Percentiles rank a stretch among this genome's conserved stretches.
phyloP scores from a whole-genome alignment of 2,888 invertebrate species.

The Ctenicera cuprea region DNA sequence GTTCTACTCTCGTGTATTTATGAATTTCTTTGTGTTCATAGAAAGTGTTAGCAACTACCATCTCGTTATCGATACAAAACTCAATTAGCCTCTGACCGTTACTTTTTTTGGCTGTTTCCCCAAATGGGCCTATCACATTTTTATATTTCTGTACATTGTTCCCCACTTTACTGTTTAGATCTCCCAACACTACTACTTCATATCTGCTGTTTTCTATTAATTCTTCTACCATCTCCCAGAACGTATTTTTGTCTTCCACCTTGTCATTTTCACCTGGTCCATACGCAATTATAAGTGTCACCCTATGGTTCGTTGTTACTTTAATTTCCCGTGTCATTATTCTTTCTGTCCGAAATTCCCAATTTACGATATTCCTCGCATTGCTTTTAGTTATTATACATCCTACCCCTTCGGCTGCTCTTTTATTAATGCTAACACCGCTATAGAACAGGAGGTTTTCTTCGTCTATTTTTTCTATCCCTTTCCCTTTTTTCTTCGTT shows the following conservation, averaged over 20 bases:
- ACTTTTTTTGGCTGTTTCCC: slow-evolving; percentile 5
- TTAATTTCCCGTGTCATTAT: slow-evolving; percentile 7
- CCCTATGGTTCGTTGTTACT: background rate
- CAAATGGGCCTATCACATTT: slow-evolving; percentile 5
- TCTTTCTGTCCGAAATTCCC: slow-evolving; percentile 2
- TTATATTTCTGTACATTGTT: slow-evolving; percentile 17
- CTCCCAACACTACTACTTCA: slow-evolving; percentile 7
- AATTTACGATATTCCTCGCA: slow-evolving; percentile 14
- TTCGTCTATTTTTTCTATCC: slow-evolving; percentile 7
- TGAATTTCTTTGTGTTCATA: no score
- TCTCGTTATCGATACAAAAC: slow-evolving; percentile 12
- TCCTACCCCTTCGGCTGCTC: slow-evolving; percentile 7
- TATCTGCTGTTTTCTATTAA: background rate
- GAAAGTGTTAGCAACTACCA: no score
- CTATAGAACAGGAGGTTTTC: slow-evolving; percentile 13
- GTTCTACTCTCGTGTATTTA: no score
- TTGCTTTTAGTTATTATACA: background rate
- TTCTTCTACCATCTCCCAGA: slow-evolving; percentile 5
- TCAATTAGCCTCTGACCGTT: slow-evolving; percentile 4
- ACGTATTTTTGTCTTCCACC: slow-evolving; percentile 6
- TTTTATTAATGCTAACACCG: slow-evolving; percentile 5
- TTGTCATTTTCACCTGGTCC: background rate
- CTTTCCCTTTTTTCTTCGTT: slow-evolving; percentile 3
- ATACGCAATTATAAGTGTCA: slow-evolving; percentile 1
- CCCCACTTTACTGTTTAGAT: slow-evolving; percentile 6